phyloP scores from a whole-genome alignment of 2,797 vertebrate genomes.

The Ciconia nigra region DNA sequence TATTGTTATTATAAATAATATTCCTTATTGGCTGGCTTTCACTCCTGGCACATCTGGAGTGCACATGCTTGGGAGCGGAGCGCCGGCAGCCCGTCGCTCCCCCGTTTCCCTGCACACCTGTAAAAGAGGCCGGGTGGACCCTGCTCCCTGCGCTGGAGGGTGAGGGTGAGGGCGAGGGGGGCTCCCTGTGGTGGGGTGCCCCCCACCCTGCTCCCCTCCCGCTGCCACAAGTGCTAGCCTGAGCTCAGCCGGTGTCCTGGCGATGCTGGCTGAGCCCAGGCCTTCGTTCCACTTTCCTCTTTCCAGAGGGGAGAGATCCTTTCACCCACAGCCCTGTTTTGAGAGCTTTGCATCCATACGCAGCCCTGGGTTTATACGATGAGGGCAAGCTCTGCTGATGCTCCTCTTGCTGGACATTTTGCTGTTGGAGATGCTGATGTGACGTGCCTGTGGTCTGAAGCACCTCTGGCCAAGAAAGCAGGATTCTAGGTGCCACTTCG shows the following conservation, averaged over 20 bases:
- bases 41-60: conserved; percentile 18
- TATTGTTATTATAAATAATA: conserved; percentile 67
- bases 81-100: neutral
- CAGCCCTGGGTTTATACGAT: neutral
- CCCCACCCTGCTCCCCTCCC: fast-evolving
- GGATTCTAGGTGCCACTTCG: neutral
- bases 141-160: neutral
- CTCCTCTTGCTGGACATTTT: fast-evolving
- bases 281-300: neutral
- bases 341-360: neutral
- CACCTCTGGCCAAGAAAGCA: neutral
- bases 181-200: neutral
- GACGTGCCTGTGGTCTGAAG: neutral
- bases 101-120: conserved; percentile 7
- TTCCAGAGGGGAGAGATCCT: neutral
- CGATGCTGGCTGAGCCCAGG: neutral
- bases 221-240: fast-evolving
- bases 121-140: neutral
- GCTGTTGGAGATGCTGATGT: neutral
- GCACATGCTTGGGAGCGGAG: conserved; percentile 9
- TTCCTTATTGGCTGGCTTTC: neutral
- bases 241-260: fast-evolving
- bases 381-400: neutral
- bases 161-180: fast-evolving
- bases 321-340: neutral